Base-by-base conservation (phyloP, 2,113 vertebrate species). In the Psittacus erithacus region DNA sequence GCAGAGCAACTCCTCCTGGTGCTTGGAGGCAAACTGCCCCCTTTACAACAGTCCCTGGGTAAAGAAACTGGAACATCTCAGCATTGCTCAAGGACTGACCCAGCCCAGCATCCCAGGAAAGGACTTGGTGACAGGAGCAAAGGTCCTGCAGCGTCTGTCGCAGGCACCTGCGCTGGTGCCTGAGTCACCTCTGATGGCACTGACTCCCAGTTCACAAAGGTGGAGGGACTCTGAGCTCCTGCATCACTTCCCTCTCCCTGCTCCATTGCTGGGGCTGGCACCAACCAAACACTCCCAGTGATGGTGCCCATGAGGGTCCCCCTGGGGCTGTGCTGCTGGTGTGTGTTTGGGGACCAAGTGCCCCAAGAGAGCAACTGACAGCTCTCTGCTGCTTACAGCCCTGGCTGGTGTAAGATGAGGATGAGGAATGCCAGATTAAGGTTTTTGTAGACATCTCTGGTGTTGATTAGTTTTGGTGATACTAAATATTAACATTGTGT, bases 311-410 rank as follows among this genome's bases (percentile, higher is more conserved):
- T 17, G 47, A 7, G 6, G 3, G 4, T 29, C 11, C 4, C 43
- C 38, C 22, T 0, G 2, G 62, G 28, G 10, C 20, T 57, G 59
- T n/a, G 24, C 46, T n/a, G 18, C 22, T 0, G 4, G 38, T 1
- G 0, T 0, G 1, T 1, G 3, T 27, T 2, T 13, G 16, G 60
- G 18, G 2, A 33, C 14, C 0, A 3, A 14, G 28, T 31, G 44
- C 4, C 18, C 39, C 44, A 12, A 57, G 22, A 57, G 4, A 74
- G 31, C 1, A 3, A 2, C 49, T 11, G 73, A 18, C 27, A 68
- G 20, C 69, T 47, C 71, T 74, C 23, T 7, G 1, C n/a, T 71
- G 3, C 57, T 64, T 2, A 3, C n/a, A 68, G 57, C 47, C 50
- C 70, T 1, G 18, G 25, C 50, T 89, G 38, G 27, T 0, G 3